A percentile compares a stretch with the other conserved stretches of the same genome.
Evolutionary conservation across 2,113 vertebrate genomes (phyloP).

Genomic region (Hassar affinis): DNA sequence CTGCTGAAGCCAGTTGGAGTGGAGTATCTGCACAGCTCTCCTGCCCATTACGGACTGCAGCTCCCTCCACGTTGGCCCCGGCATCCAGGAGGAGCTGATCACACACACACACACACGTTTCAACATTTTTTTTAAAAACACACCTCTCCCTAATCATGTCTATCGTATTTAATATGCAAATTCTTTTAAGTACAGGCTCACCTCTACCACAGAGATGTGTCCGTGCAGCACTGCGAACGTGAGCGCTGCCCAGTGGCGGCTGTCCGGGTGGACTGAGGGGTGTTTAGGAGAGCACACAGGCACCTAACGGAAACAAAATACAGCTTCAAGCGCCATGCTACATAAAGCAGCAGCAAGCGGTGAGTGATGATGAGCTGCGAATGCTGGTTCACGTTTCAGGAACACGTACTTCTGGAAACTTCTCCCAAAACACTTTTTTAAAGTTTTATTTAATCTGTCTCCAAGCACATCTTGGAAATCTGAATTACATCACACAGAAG

Average conservation of each 20-base stretch:
- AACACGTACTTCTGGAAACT: background rate
- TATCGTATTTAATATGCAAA: background rate
- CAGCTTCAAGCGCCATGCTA: background rate
- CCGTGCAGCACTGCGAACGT: constrained; percentile 92
- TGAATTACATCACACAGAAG: background rate
- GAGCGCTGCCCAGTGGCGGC: constrained; percentile 90
- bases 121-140: background rate
- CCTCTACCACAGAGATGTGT: constrained; percentile 97
- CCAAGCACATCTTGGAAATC: background rate
- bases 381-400: background rate
- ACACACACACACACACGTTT: constrained; percentile 31
- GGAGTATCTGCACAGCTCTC: constrained; percentile 90
- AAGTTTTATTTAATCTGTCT: background rate
- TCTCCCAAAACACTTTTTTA: background rate
- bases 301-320: constrained; percentile 72
- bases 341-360: background rate
- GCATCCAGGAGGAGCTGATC: constrained; percentile 91
- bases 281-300: constrained; percentile 80
- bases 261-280: constrained; percentile 94
- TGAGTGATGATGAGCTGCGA: background rate
- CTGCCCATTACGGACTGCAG: constrained; percentile 82
- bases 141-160: too few species aligned
- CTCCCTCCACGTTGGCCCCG: constrained; percentile 90
- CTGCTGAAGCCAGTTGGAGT: constrained; percentile 92
- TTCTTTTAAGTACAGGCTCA: constrained; percentile 57